Conservation (phyloP, 2,888 invertebrate genomes). For the Napeogenes sylphis region DNA sequence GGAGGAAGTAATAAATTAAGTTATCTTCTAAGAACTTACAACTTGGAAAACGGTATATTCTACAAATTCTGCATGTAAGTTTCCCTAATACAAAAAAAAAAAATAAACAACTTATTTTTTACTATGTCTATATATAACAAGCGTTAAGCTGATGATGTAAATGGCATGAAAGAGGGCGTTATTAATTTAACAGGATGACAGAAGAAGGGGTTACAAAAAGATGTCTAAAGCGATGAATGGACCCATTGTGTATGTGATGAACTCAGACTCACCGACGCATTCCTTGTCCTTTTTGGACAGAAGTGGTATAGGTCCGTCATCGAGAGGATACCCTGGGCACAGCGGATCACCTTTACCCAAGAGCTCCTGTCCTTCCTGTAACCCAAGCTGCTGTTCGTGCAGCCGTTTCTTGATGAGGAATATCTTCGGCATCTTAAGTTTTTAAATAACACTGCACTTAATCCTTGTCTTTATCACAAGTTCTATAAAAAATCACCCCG, state of each 20-base stretch:
- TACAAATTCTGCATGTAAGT: neutral
- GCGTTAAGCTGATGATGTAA: neutral
- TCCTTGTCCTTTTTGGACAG: slow-evolving; percentile 76
- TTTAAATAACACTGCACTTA: slow-evolving; percentile 66
- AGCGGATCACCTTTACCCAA: slow-evolving; percentile 80
- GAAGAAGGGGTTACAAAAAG: slow-evolving; percentile 30
- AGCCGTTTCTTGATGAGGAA: slow-evolving; percentile 93
- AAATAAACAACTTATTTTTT: neutral
- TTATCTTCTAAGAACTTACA: slow-evolving; percentile 35
- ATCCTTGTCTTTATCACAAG: slow-evolving; percentile 66
- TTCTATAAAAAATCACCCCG: slow-evolving; percentile 58
- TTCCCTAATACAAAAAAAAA: too few relatives aligned
- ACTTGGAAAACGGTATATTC: slow-evolving; percentile 22
- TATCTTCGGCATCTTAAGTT: slow-evolving; percentile 90
- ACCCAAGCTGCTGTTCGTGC: slow-evolving; percentile 92
- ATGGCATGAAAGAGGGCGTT: slow-evolving; percentile 28
- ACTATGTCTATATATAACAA: neutral
- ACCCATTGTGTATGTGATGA: slow-evolving; percentile 32
- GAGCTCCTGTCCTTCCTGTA: slow-evolving; percentile 89
- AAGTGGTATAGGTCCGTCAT: slow-evolving; percentile 79
- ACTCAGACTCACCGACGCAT: slow-evolving; percentile 58
- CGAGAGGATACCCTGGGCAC: slow-evolving; percentile 77
- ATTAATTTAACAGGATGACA: slow-evolving; percentile 33
- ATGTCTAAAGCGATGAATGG: slow-evolving; percentile 38
- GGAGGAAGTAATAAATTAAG: slow-evolving; percentile 58